phyloP scores from a whole-genome alignment of 2,113 vertebrate genomes.

The Clupea harengus region DNA sequence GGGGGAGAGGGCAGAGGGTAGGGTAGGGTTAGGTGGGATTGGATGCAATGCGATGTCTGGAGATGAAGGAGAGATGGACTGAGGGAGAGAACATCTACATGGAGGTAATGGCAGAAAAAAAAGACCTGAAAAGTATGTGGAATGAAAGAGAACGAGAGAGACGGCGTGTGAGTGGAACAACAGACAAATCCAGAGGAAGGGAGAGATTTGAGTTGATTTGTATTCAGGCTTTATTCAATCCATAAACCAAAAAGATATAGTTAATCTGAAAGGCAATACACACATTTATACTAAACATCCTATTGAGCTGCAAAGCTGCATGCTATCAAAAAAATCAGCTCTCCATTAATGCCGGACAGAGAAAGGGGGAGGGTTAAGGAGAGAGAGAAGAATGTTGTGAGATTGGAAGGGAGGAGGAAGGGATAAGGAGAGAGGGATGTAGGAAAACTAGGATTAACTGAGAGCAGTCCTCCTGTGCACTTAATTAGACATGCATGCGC shows the following conservation, averaged over 20 bases:
- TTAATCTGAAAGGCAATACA: no score
- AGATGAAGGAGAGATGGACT: not conserved
- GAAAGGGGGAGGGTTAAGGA: not conserved
- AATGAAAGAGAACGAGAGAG: not conserved
- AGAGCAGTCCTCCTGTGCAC: not conserved
- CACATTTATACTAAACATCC: not conserved
- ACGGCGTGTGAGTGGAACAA: not conserved
- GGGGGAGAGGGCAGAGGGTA: not conserved
- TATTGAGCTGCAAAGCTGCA: not conserved
- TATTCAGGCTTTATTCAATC: not conserved
- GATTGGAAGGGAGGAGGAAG: not conserved
- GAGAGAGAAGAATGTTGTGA: not conserved
- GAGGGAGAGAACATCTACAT: no score
- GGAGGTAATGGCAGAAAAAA: not conserved
- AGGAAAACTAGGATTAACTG: not conserved
- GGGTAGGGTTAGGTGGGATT: not conserved
- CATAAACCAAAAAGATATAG: not conserved
- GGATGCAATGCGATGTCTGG: no score
- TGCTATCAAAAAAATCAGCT: not conserved
- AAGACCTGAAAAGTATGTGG: not conserved
- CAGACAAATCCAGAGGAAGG: not conserved
- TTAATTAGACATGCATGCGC: not conserved
- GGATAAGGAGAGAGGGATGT: not conserved
- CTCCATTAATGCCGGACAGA: not conserved
- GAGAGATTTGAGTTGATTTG: not conserved